These are phyloP conservation scores for Allacma fusca DNA, from an alignment of 2,888 invertebrate species.

Conservation along the genomic window DNA sequence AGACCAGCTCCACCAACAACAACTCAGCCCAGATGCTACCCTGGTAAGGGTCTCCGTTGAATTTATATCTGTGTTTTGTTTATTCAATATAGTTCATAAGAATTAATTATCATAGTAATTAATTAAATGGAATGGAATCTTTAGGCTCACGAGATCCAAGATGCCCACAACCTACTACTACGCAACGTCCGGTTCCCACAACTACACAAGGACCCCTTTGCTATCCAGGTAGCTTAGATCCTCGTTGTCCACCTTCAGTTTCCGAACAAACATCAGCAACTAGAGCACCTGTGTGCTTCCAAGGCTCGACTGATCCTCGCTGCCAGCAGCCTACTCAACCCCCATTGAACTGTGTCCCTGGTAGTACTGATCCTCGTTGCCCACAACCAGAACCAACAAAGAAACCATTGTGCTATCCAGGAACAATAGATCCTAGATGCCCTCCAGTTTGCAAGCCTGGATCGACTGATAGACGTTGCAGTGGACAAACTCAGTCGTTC, in stretches of 20 bases:
- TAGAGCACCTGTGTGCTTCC: constrained; percentile 43
- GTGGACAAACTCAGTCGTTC: neutral
- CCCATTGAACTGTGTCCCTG: constrained; percentile 50
- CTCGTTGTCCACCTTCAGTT: constrained; percentile 44
- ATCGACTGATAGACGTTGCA: constrained; percentile 61
- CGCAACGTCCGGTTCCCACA: constrained; percentile 38
- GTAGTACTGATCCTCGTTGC: constrained; percentile 58
- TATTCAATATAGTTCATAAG: constrained; percentile 26
- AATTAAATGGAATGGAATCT: too few species aligned
- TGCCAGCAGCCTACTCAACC: constrained; percentile 30
- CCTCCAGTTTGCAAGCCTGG: constrained; percentile 61
- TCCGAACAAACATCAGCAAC: constrained; percentile 21
- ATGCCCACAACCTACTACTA: constrained; percentile 45
- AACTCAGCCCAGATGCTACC: constrained; percentile 20
- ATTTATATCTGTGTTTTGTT: too few species aligned
- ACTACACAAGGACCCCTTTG: constrained; percentile 47
- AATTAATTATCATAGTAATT: constrained; percentile 16
- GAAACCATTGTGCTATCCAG: constrained; percentile 51
- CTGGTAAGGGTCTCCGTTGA: neutral
- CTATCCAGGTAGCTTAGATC: constrained; percentile 62
- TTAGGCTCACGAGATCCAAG: constrained; percentile 58
- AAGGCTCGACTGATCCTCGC: constrained; percentile 56
- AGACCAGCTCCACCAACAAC: neutral
- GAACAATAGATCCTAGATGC: constrained; percentile 58
- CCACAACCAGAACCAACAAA: constrained; percentile 22